Base-by-base conservation (phyloP, 2,113 vertebrate genomes). In the Rhadina sibilatrix region DNA sequence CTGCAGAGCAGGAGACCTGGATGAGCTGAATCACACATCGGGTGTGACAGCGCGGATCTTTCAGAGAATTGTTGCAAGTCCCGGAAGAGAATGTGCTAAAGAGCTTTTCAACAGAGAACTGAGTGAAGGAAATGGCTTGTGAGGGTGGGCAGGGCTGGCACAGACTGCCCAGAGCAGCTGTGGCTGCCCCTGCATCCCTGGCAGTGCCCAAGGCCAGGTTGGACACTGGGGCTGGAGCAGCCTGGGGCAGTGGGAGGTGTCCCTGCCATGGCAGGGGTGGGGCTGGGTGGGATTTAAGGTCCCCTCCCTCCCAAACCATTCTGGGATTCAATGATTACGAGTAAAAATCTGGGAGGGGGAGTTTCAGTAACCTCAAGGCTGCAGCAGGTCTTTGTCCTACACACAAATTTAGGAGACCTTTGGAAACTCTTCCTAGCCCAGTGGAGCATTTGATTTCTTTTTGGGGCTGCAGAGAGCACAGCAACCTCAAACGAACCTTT, bases 231-330 rank as follows among this genome's bases (percentile, higher is more conserved):
- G 4, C 4, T 3, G 68, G 81, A 35, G 21, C 50, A 37, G 1
- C 49, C 35, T 59, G 70, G 71, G 20, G 7, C 42, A 47, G 57
- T 49, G 75, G 65, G 16, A 80, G 57, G 35, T 21, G 75, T 71
- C 75, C 85, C 65, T 87, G 56, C 64, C 56, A 4, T 10, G 33
- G 19, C 56, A 17, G 56, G 54, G 66, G 0, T 31, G 35, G 24
- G 0, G 1, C 3, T 15, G 44, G 15, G 0, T 4, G 52, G 23
- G 23, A 3, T 75, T 25, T 68, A 0, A 17, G 13, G 6, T 15
- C 23, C 25, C 4, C 10, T 50, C 7, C 6, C 0, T 12, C 35
- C 14, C 50, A 37, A 57, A 21, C n/a, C 13, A 8, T 0, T 18
- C 33, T n/a, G 38, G 12, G 28, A 46, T 53, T 46, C 23, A 2